Conservation (phyloP, 2,113 vertebrate genomes). For the Sturnus vulgaris region DNA sequence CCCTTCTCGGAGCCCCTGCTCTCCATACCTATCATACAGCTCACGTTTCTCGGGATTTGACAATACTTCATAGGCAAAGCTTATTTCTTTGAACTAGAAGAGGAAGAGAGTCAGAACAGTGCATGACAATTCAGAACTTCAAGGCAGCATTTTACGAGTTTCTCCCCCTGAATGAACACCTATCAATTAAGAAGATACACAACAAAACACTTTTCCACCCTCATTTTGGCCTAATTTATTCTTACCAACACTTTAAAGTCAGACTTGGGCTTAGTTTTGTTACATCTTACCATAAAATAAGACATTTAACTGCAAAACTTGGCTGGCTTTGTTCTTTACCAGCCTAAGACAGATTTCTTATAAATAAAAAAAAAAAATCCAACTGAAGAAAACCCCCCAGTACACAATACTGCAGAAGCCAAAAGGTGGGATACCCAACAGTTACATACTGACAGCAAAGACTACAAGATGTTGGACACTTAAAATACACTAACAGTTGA, state of each 20-base stretch:
- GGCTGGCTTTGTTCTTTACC: neutral
- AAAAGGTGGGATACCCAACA: neutral
- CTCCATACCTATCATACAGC: conserved; percentile 94
- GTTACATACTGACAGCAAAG: neutral
- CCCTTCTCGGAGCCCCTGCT: conserved; percentile 95
- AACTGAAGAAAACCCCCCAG: neutral
- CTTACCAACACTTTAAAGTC: neutral
- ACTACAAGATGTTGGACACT: neutral
- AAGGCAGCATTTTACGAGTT: neutral
- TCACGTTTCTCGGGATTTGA: conserved; percentile 97
- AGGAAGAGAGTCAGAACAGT: neutral
- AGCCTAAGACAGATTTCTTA: neutral
- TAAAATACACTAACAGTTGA: neutral
- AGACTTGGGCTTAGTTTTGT: neutral
- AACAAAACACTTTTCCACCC: neutral
- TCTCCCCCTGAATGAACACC: neutral
- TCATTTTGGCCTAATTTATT: neutral
- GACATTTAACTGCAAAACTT: neutral
- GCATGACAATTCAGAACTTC: neutral
- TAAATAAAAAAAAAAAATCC: neutral
- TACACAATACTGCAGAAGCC: neutral
- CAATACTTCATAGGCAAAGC: conserved; percentile 97
- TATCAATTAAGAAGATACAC: neutral
- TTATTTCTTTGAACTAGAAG: conserved; percentile 96
- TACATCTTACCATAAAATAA: neutral